These are phyloP conservation scores for Drosophila azteca DNA, from an alignment of 1,140 invertebrate species.

Conservation along the genomic window DNA sequence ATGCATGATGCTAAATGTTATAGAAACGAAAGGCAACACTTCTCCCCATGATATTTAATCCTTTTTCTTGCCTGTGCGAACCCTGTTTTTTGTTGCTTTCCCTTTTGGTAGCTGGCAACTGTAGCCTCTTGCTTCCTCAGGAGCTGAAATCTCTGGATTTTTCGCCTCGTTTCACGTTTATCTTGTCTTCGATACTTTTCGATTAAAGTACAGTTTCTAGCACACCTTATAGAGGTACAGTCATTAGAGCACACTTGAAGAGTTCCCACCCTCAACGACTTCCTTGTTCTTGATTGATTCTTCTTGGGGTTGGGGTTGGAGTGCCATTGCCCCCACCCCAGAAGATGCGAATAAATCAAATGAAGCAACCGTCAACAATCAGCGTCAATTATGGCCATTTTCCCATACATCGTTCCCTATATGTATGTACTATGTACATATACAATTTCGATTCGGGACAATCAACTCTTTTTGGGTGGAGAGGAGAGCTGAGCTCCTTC, in stretches of 20 bases:
- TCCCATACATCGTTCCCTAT: conserved; percentile 34
- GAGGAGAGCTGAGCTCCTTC: conserved; percentile 41
- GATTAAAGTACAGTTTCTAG: too few species aligned
- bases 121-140: too few species aligned
- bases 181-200: too few species aligned
- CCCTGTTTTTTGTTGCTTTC: too few species aligned
- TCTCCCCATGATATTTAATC: too few species aligned
- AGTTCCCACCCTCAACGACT: conserved; percentile 7
- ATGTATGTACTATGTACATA: conserved; percentile 9
- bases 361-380: conserved; percentile 59
- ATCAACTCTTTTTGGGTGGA: conserved; percentile 53
- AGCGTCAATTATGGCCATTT: conserved; percentile 66
- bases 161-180: too few species aligned
- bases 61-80: too few species aligned
- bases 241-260: background rate
- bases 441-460: conserved; percentile 55
- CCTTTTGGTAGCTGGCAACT: too few species aligned
- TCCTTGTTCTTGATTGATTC: conserved; percentile 26
- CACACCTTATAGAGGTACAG: too few species aligned
- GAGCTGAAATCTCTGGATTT: too few species aligned
- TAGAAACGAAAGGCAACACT: conserved; percentile 4
- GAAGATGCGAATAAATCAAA: background rate
- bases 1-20: background rate
- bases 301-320: background rate
- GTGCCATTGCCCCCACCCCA: conserved; percentile 54